A percentile compares a stretch with the other conserved stretches of the same genome.
Conservation (phyloP, 1,140 invertebrate genomes). For the Delia radicum region DNA sequence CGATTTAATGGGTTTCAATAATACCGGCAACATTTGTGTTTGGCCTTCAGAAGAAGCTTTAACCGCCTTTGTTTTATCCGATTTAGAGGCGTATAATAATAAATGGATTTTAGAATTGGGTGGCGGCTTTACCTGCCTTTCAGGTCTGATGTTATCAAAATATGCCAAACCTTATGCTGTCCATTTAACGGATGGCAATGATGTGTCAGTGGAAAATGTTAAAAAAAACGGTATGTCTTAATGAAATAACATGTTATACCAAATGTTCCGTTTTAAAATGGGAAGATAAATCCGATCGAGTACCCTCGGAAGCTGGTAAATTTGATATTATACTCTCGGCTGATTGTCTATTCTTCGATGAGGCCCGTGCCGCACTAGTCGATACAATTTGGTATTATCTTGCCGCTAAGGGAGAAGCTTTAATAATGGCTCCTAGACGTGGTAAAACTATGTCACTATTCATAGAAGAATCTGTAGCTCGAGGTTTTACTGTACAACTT, state of each 20-base stretch:
- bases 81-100: conserved; percentile 65
- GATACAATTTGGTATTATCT: conserved; percentile 69
- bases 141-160: conserved; percentile 74
- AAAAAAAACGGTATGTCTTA: conserved; percentile 64
- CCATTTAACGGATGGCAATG: conserved; percentile 78
- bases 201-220: conserved; percentile 75
- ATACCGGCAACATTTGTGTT: conserved; percentile 88
- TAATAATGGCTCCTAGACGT: conserved; percentile 76
- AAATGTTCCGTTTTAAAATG: conserved; percentile 60
- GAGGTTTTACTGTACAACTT: conserved; percentile 63
- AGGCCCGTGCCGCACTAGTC: conserved; percentile 70
- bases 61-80: conserved; percentile 71
- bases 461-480: conserved; percentile 61
- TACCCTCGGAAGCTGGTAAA: conserved; percentile 37
- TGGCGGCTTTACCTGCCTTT: conserved; percentile 83
- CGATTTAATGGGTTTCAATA: conserved; percentile 82
- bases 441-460: conserved; percentile 73
- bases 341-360: conserved; percentile 84
- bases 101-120: conserved; percentile 77
- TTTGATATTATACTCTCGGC: conserved; percentile 76
- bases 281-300: conserved; percentile 46
- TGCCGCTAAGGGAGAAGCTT: conserved; percentile 65
- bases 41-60: conserved; percentile 89
- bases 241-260: conserved; percentile 59
- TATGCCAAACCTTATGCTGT: conserved; percentile 63